Evolutionary conservation across 2,888 invertebrate species (phyloP).

Genomic region (Troides aeacus): DNA sequence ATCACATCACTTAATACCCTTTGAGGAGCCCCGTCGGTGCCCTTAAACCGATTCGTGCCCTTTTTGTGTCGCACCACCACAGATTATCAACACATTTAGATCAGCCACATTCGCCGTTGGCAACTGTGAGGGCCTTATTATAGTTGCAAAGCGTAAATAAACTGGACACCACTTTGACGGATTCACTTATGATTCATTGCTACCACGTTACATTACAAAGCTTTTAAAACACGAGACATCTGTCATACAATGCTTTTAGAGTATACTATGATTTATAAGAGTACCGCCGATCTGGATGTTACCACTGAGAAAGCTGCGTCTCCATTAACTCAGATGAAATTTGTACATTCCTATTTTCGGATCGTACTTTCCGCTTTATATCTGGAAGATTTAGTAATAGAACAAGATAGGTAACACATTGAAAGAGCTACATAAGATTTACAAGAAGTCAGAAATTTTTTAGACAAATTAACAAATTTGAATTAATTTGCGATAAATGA

Average conservation of each 20-base stretch:
- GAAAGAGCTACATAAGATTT: not conserved
- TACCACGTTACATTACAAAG: conserved; percentile 29
- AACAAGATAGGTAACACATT: not conserved
- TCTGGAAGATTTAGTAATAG: not conserved
- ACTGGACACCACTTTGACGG: conserved; percentile 25
- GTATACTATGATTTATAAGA: conserved; percentile 22
- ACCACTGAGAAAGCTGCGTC: conserved; percentile 3
- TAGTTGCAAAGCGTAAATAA: conserved; percentile 34
- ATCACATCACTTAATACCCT: conserved; percentile 60
- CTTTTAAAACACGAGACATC: conserved; percentile 30
- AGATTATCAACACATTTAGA: conserved; percentile 58
- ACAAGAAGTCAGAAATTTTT: not conserved
- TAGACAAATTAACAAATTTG: not conserved
- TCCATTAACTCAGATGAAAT: conserved; percentile 8
- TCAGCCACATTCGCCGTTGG: conserved; percentile 35
- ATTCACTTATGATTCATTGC: conserved; percentile 31
- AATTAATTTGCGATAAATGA: not conserved
- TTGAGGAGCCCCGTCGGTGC: conserved; percentile 47
- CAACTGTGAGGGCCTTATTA: conserved; percentile 29
- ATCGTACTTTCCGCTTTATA: not conserved
- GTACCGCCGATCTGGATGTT: conserved; percentile 3
- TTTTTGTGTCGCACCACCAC: conserved; percentile 59
- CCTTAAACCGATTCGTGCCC: conserved; percentile 52
- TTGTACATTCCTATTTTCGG: conserved; percentile 6
- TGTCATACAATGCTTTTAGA: conserved; percentile 31